phyloP scores from a whole-genome alignment of 2,113 vertebrate genomes.

The Pogonocichla stellata region DNA sequence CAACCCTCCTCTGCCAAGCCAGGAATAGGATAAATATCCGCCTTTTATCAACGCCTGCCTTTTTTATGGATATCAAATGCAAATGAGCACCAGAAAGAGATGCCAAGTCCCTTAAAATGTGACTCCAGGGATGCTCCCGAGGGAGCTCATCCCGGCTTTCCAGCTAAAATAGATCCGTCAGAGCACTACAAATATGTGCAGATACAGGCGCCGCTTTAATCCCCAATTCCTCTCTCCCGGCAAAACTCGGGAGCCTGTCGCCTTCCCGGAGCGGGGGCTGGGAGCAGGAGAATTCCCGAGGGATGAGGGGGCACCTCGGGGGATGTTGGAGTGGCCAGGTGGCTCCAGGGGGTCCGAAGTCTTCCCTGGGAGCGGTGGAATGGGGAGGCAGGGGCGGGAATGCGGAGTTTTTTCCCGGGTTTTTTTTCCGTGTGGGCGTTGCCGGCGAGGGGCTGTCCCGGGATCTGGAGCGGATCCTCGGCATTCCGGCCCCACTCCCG shows the following conservation, averaged over 20 bases:
- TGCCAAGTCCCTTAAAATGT: conserved; percentile 8
- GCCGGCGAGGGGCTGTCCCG: accelerated
- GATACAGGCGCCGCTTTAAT: neutral
- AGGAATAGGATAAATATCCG: neutral
- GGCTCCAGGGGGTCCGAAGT: neutral
- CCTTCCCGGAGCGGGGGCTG: neutral
- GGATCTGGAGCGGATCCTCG: accelerated
- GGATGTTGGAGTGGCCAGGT: neutral
- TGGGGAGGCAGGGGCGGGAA: neutral
- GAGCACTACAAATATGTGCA: conserved; percentile 29
- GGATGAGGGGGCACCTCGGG: neutral
- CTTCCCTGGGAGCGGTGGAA: neutral
- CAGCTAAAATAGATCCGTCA: conserved; percentile 13
- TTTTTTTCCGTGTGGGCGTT: neutral
- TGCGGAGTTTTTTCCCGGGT: too few relatives aligned
- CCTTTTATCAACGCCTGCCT: neutral
- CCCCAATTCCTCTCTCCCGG: neutral
- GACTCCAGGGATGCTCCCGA: conserved; percentile 10
- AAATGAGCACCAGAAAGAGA: conserved; percentile 1
- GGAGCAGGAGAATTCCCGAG: neutral
- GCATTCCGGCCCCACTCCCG: accelerated
- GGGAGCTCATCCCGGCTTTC: conserved; percentile 11
- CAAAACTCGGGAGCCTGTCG: neutral
- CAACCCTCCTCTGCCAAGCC: neutral
- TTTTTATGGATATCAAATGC: conserved; percentile 4